These are phyloP conservation scores for Nemapogon koenigi DNA, from an alignment of 2,888 invertebrate species.

Conservation along the genomic window DNA sequence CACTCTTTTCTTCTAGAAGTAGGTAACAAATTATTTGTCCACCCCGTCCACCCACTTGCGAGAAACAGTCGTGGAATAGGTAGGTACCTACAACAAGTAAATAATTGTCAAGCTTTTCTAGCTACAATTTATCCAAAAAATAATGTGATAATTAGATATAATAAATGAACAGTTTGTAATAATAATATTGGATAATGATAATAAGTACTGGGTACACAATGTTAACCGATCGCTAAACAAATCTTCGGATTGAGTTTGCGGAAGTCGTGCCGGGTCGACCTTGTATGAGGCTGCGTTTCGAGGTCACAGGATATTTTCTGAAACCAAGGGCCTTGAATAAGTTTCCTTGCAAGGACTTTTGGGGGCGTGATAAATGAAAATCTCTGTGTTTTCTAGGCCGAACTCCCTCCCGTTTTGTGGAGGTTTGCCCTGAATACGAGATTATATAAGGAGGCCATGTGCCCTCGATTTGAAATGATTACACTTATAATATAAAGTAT, in stretches of 20 bases:
- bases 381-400: constrained; percentile 43
- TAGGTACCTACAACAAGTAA: too few relatives aligned
- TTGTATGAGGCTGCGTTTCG: constrained; percentile 8
- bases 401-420: constrained; percentile 25
- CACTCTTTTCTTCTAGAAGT: too few relatives aligned
- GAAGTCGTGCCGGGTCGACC: constrained; percentile 7
- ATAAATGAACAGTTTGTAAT: too few relatives aligned
- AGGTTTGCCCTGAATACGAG: constrained; percentile 34
- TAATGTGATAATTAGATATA: too few relatives aligned
- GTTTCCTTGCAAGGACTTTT: constrained; percentile 42
- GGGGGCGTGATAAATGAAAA: constrained; percentile 46
- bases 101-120: too few relatives aligned
- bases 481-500: constrained; percentile 6
- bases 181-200: too few relatives aligned
- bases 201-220: too few relatives aligned
- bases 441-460: constrained; percentile 15
- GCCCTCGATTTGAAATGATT: constrained; percentile 3
- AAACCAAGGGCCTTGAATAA: constrained; percentile 41
- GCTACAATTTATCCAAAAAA: too few relatives aligned
- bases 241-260: constrained; percentile 27
- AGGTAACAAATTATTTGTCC: too few relatives aligned
- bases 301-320: constrained; percentile 42
- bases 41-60: too few relatives aligned
- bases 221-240: constrained; percentile 22
- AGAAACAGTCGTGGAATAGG: too few relatives aligned